Evolutionary conservation across 2,113 vertebrate species (phyloP).

Genomic region (Misgurnus anguillicaudatus): DNA sequence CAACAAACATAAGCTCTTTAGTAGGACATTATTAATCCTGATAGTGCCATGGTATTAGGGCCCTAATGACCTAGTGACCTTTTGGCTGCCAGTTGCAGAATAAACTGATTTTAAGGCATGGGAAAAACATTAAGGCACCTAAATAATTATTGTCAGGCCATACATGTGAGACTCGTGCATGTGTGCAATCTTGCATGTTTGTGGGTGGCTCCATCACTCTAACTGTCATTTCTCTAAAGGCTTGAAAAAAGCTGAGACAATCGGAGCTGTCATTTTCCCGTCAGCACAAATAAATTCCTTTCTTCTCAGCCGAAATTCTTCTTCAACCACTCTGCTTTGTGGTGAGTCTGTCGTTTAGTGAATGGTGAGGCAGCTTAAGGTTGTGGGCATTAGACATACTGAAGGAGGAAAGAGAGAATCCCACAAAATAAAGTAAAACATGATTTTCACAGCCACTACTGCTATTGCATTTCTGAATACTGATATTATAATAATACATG

Average conservation of each 20-base stretch:
- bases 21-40: too few relatives aligned
- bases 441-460: conserved; percentile 30
- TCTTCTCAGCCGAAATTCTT: conserved; percentile 15
- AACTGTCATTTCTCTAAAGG: conserved; percentile 41
- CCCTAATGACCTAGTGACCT: too few relatives aligned
- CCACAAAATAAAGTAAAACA: conserved; percentile 37
- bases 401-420: conserved; percentile 39
- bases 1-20: too few relatives aligned
- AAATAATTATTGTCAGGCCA: background rate
- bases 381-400: conserved; percentile 26
- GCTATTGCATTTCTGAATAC: conserved; percentile 8
- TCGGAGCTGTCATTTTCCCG: conserved; percentile 33
- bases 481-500: conserved; percentile 37
- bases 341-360: conserved; percentile 36
- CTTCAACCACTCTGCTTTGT: conserved; percentile 29
- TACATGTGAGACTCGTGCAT: conserved; percentile 18
- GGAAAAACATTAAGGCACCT: background rate
- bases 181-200: conserved; percentile 2
- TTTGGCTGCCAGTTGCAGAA: too few relatives aligned
- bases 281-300: conserved; percentile 46
- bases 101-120: too few relatives aligned
- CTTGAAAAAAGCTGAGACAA: conserved; percentile 35
- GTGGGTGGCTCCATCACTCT: conserved; percentile 37
- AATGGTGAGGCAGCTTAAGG: conserved; percentile 26
- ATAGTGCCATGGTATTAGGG: too few relatives aligned